Evolutionary conservation across 2,797 vertebrate species (phyloP), one percentile per base, ranked within the genome.

Genomic region (Rhincodon typus): DNA sequence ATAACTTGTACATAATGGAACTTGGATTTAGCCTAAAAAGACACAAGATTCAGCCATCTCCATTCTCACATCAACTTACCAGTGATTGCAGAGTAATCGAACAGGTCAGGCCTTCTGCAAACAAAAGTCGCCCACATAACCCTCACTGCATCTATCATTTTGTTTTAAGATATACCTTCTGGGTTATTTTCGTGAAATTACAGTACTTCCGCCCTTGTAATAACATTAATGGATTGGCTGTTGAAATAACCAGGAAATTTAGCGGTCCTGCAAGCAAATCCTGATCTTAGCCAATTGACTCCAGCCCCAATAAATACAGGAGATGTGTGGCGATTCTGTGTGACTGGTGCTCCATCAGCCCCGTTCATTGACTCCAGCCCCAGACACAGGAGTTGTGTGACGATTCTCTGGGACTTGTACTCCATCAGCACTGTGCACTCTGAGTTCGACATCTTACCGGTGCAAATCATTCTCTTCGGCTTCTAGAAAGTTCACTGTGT

Each of bases 401-500:
- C 94, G 94, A 94, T 94, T 70, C 94, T 94, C 94, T 94, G 94
- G 94, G 67, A 94, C 94, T 94, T 74, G 94, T 70, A 74, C 72
- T 94, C 94, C 94, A 94, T 94, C 94, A 94, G 94, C 94, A 94
- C 94, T 94, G 67, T 94, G 69, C 69, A 50, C 94, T 94, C 94
- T 53, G 94, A 94, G 94, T 94, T 94, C 94, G 94, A 94, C 94
- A 94, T 94, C 97, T 95, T 96, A 99, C 99, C 99, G 99, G 98
- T 99, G 99, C 96, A 99, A 97, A 97, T 99, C 99, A 30, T 98
- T 98, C 97, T 99, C 99, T 98, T 99, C 99, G 97, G 99, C 98
- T 97, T 99, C 99, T 97, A 99, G 97, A 97, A 99, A 99, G 98
- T 99, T 99, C 94, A 99, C 99, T 7, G 99, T 99, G 97, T 99